These are phyloP conservation scores for Euleptes europaea DNA, from an alignment of 2,113 vertebrate species.

Conservation along the genomic window DNA sequence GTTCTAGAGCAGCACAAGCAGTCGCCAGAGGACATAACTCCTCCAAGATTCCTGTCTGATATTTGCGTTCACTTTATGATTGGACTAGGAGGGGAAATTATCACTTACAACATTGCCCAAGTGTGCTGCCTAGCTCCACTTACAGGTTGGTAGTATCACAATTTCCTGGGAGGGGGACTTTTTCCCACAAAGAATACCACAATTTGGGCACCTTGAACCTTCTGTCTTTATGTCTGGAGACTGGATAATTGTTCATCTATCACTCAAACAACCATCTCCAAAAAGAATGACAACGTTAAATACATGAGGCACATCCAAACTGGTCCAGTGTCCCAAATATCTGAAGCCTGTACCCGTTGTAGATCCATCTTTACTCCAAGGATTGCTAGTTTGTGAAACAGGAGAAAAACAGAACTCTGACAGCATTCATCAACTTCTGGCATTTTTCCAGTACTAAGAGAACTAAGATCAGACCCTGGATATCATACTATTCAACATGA, in stretches of 20 bases:
- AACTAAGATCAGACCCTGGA: background rate
- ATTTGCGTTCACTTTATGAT: background rate
- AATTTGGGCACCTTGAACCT: background rate
- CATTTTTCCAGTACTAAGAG: background rate
- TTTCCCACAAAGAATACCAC: too few species aligned
- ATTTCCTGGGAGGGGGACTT: too few species aligned
- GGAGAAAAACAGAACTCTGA: background rate
- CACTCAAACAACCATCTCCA: too few species aligned
- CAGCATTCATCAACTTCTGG: background rate
- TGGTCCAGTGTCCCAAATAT: too few species aligned
- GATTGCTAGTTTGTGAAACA: too few species aligned
- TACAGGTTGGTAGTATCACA: too few species aligned
- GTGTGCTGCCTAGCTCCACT: too few species aligned
- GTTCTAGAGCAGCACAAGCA: background rate
- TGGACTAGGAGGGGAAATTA: background rate
- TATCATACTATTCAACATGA: too few species aligned
- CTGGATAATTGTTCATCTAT: background rate
- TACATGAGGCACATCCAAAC: background rate
- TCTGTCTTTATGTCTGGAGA: background rate
- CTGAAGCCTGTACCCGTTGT: too few species aligned
- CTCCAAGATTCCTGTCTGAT: background rate
- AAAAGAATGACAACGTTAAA: background rate
- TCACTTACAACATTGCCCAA: background rate
- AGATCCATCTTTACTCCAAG: too few species aligned
- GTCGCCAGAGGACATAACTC: background rate